These are phyloP conservation scores for Tethea ocularis DNA, from an alignment of 2,888 invertebrate genomes.

Conservation along the genomic window DNA sequence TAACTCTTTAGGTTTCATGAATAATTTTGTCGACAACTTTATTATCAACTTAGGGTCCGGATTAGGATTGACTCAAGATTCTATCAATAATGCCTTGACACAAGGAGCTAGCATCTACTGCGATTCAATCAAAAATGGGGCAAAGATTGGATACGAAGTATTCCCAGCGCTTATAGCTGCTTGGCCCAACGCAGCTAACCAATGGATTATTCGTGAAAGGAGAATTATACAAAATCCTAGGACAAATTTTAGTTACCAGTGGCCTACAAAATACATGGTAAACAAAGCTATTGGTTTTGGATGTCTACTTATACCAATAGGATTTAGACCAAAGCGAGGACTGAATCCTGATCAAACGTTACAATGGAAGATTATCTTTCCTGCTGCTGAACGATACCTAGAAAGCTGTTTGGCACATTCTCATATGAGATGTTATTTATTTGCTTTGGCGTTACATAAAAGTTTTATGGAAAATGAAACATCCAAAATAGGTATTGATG, in stretches of 20 bases:
- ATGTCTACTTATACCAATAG: constrained; percentile 88
- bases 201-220: constrained; percentile 86
- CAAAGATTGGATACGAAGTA: constrained; percentile 84
- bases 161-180: constrained; percentile 87
- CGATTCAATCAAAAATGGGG: constrained; percentile 69
- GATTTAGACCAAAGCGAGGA: constrained; percentile 86
- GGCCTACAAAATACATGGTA: constrained; percentile 88
- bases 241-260: constrained; percentile 84
- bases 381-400: constrained; percentile 89
- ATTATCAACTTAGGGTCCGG: constrained; percentile 83
- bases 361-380: constrained; percentile 92
- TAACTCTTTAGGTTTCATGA: constrained; percentile 87
- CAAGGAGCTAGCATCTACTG: constrained; percentile 88
- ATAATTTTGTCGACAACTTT: constrained; percentile 87
- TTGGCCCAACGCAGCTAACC: constrained; percentile 89
- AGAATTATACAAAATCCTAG: constrained; percentile 82
- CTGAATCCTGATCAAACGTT: constrained; percentile 85
- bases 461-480: constrained; percentile 87
- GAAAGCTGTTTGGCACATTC: constrained; percentile 88
- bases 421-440: constrained; percentile 88
- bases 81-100: constrained; percentile 82
- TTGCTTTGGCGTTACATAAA: constrained; percentile 87
- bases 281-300: constrained; percentile 86
- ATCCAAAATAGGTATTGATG: constrained; percentile 85
- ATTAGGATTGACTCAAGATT: constrained; percentile 82